phyloP scores from a whole-genome alignment of 2,888 invertebrate genomes.

The Cephus nigrinus region DNA sequence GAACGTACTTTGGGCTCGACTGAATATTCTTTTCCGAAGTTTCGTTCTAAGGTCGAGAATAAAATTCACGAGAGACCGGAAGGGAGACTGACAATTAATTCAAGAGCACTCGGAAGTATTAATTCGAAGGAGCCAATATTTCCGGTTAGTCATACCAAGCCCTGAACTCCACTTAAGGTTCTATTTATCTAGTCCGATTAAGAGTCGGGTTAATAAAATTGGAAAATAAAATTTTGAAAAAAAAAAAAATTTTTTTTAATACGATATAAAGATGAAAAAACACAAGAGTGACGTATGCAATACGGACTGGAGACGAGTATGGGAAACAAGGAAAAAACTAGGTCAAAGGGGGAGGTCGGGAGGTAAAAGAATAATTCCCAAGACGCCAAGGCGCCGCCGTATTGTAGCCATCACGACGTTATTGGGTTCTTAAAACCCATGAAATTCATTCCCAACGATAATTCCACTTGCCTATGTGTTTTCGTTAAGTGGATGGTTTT shows the following conservation, averaged over 20 bases:
- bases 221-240: no score
- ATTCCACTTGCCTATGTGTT: background rate
- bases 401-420: background rate
- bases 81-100: background rate
- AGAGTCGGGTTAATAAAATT: background rate
- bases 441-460: background rate
- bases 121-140: background rate
- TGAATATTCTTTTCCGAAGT: background rate
- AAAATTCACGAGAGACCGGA: background rate
- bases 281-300: background rate
- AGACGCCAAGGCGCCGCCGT: constrained; percentile 57
- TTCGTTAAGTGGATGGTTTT: background rate
- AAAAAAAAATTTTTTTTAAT: no score
- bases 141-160: background rate
- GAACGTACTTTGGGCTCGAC: background rate
- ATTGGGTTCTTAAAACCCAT: background rate
- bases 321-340: constrained; percentile 22
- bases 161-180: background rate
- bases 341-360: constrained; percentile 19
- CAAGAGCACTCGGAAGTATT: background rate
- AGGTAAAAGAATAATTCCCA: constrained; percentile 35
- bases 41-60: no score
- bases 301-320: constrained; percentile 10
- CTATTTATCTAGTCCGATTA: background rate
- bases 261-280: rapidly evolving